A percentile compares a stretch with the other conserved stretches of the same genome.
Conservation (phyloP, 2,888 invertebrate species). For the Caenorhabditis becei region DNA sequence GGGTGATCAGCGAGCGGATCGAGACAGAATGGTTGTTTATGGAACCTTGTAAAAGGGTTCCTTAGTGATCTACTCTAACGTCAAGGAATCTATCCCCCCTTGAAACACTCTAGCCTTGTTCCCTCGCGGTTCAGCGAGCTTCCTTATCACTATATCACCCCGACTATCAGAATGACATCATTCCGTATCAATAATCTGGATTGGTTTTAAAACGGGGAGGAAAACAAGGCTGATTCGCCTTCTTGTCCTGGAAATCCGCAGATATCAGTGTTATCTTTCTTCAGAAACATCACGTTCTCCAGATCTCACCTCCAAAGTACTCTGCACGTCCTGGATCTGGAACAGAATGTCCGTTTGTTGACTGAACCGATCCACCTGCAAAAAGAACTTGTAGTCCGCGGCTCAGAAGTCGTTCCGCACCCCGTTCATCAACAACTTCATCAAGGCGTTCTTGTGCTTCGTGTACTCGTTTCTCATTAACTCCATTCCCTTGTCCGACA, state of each 20-base stretch:
- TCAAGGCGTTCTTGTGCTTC: constrained; percentile 54
- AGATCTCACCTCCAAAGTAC: constrained; percentile 28
- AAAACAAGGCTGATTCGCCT: too few relatives aligned
- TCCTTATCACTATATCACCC: too few relatives aligned
- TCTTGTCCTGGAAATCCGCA: too few relatives aligned
- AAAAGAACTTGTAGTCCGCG: not conserved
- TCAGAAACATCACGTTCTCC: not conserved
- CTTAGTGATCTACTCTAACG: too few relatives aligned
- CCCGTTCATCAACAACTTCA: constrained; percentile 55
- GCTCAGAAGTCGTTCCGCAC: constrained; percentile 10
- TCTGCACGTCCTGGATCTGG: constrained; percentile 47
- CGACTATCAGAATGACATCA: too few relatives aligned
- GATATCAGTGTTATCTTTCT: not conserved
- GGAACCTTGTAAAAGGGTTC: too few relatives aligned
- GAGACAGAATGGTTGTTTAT: too few relatives aligned
- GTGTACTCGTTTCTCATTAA: constrained; percentile 49
- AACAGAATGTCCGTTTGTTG: constrained; percentile 51
- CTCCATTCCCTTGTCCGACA: constrained; percentile 47
- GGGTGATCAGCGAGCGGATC: not conserved
- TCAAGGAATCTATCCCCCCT: too few relatives aligned
- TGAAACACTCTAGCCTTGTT: too few relatives aligned
- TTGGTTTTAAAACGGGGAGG: too few relatives aligned
- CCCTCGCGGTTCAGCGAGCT: too few relatives aligned
- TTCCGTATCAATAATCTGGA: too few relatives aligned
- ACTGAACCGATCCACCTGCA: constrained; percentile 38